Percentiles rank a stretch among this genome's conserved stretches.
Conservation (phyloP, 2,888 invertebrate species). For the Melitaea athalia region DNA sequence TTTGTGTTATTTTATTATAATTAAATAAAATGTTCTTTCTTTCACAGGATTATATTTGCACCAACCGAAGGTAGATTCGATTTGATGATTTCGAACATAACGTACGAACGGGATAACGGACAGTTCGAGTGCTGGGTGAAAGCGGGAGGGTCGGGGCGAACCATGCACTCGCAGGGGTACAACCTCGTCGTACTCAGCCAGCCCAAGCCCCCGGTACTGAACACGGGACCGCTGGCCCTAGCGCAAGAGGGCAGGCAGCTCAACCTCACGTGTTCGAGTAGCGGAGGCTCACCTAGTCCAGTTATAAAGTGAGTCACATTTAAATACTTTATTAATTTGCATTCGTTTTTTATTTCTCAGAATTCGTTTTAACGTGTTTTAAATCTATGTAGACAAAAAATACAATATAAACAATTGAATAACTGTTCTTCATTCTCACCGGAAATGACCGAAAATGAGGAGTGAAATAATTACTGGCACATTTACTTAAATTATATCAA, state of each 20-base stretch:
- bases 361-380: too few species aligned
- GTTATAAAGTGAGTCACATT: conserved; percentile 84
- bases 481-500: too few species aligned
- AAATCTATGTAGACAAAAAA: too few species aligned
- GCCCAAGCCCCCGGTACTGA: conserved; percentile 90
- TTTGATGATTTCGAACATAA: conserved; percentile 92
- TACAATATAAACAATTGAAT: too few species aligned
- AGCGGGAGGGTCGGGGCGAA: conserved; percentile 91
- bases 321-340: background rate
- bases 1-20: too few species aligned
- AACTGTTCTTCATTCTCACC: too few species aligned
- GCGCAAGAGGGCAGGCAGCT: conserved; percentile 91
- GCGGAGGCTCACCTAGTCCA: conserved; percentile 95
- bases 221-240: conserved; percentile 88
- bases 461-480: too few species aligned
- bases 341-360: too few species aligned
- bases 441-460: too few species aligned
- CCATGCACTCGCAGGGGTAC: conserved; percentile 92
- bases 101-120: conserved; percentile 95
- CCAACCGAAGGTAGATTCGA: conserved; percentile 93
- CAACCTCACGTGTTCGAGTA: conserved; percentile 90
- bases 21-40: conserved; percentile 33
- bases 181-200: conserved; percentile 92
- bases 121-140: conserved; percentile 95
- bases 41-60: conserved; percentile 87